Evolutionary conservation across 64 coral and sea anemone genomes (phyloP).

Genomic region (Platygyra sinensis): DNA sequence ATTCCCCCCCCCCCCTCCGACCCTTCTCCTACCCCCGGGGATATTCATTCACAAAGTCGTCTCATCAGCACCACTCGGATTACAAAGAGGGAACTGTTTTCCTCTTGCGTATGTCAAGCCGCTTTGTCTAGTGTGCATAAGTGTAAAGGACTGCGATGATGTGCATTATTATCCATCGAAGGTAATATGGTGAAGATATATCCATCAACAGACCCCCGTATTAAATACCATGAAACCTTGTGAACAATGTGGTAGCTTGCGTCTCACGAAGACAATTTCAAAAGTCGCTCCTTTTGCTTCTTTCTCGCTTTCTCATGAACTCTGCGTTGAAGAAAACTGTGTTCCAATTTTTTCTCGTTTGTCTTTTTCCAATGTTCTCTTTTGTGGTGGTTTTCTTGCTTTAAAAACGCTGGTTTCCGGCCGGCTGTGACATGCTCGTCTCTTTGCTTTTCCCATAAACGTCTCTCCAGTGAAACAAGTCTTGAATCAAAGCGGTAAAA

Average conservation of each 20-base stretch:
- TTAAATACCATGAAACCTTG: too few relatives aligned
- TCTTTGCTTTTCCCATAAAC: not conserved
- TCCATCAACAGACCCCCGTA: too few relatives aligned
- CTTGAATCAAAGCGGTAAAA: conserved; percentile 25
- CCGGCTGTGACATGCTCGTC: not conserved
- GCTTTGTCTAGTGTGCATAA: too few relatives aligned
- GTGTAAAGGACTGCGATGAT: too few relatives aligned
- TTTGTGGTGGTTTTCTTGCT: not conserved
- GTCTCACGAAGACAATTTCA: not conserved
- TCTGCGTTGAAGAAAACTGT: not conserved
- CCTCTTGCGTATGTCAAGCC: too few relatives aligned
- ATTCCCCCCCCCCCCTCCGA: too few relatives aligned
- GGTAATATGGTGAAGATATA: too few relatives aligned
- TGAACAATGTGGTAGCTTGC: not conserved
- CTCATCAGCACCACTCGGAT: too few relatives aligned
- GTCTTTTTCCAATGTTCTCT: not conserved
- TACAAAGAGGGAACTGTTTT: too few relatives aligned
- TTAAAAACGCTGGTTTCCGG: not conserved
- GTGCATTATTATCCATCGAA: too few relatives aligned
- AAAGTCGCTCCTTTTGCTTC: not conserved
- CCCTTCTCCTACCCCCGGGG: too few relatives aligned
- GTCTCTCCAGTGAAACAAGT: conserved; percentile 5
- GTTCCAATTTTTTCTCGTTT: not conserved
- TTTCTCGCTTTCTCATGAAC: not conserved
- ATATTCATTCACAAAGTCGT: too few relatives aligned